Percentiles rank a stretch among this genome's conserved stretches.
Conservation (phyloP, 2,113 vertebrate species). For the Australoheros scitulus region DNA sequence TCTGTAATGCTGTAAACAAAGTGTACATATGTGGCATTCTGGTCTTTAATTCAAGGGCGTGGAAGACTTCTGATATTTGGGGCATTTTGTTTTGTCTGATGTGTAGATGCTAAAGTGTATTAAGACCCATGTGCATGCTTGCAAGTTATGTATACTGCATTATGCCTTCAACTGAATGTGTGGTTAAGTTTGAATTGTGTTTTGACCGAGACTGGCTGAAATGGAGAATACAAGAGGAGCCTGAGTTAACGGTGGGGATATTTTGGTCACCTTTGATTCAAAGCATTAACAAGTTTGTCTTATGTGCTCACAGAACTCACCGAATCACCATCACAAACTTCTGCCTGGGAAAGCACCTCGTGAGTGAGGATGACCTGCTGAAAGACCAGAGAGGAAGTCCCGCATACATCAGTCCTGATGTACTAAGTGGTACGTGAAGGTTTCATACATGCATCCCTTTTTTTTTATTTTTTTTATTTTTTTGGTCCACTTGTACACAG, state of each 20-base stretch:
- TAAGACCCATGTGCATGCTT: not conserved
- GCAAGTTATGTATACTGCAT: not conserved
- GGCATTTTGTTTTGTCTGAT: not conserved
- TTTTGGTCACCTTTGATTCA: not conserved
- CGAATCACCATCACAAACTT: slow-evolving; percentile 99
- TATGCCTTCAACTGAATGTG: not conserved
- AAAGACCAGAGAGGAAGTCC: slow-evolving; percentile 99
- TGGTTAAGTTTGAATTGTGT: not conserved
- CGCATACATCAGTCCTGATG: slow-evolving; percentile 98
- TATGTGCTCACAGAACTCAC: slow-evolving; percentile 85
- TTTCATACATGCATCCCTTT: not conserved
- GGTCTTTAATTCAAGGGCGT: too few relatives aligned
- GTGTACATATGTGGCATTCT: too few relatives aligned
- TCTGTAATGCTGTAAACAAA: too few relatives aligned
- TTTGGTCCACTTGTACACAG: not conserved
- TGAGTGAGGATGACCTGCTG: slow-evolving; percentile 96
- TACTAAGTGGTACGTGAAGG: slow-evolving; percentile 88
- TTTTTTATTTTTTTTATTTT: too few relatives aligned
- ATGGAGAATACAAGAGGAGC: not conserved
- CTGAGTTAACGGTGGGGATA: not conserved
- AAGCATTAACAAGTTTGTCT: not conserved
- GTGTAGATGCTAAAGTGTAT: not conserved
- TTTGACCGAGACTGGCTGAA: not conserved
- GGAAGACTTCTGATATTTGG: too few relatives aligned
- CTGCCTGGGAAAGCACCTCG: slow-evolving; percentile 98